Conservation (phyloP, 2,888 invertebrate species). For the Macaria notata region DNA sequence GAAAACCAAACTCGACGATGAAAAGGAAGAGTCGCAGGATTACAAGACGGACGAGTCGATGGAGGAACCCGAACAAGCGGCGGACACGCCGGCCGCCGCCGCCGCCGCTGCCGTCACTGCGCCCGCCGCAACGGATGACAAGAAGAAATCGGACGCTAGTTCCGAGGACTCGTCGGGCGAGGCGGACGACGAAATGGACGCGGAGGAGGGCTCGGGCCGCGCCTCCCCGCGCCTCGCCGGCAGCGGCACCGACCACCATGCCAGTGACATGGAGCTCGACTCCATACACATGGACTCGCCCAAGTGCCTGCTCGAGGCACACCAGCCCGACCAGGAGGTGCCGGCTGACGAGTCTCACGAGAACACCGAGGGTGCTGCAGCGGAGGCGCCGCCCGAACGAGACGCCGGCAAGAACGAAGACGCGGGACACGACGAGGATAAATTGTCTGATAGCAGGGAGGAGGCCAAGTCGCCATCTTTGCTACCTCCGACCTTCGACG, state of each 20-base stretch:
- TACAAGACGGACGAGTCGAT: slow-evolving; percentile 61
- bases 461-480: slow-evolving; percentile 60
- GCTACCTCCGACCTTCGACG: slow-evolving; percentile 50
- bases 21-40: slow-evolving; percentile 43
- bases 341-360: slow-evolving; percentile 49
- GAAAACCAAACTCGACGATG: slow-evolving; percentile 56
- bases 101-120: slow-evolving; percentile 28
- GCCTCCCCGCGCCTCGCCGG: slow-evolving; percentile 60
- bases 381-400: slow-evolving; percentile 35
- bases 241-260: slow-evolving; percentile 73
- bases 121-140: slow-evolving; percentile 51
- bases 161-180: slow-evolving; percentile 85
- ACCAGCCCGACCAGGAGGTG: slow-evolving; percentile 62
- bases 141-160: slow-evolving; percentile 74
- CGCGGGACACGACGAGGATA: slow-evolving; percentile 47
- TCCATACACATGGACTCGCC: slow-evolving; percentile 77
- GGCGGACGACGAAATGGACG: slow-evolving; percentile 86
- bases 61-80: slow-evolving; percentile 45
- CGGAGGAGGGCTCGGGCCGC: slow-evolving; percentile 79
- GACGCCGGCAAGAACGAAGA: slow-evolving; percentile 38
- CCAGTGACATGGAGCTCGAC: slow-evolving; percentile 78
- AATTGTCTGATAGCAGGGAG: slow-evolving; percentile 51
- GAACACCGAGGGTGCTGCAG: slow-evolving; percentile 38
- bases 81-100: slow-evolving; percentile 20
- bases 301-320: slow-evolving; percentile 66